These are phyloP conservation scores for Antheraea assamensis DNA, from an alignment of 2,888 invertebrate species.

Conservation along the genomic window DNA sequence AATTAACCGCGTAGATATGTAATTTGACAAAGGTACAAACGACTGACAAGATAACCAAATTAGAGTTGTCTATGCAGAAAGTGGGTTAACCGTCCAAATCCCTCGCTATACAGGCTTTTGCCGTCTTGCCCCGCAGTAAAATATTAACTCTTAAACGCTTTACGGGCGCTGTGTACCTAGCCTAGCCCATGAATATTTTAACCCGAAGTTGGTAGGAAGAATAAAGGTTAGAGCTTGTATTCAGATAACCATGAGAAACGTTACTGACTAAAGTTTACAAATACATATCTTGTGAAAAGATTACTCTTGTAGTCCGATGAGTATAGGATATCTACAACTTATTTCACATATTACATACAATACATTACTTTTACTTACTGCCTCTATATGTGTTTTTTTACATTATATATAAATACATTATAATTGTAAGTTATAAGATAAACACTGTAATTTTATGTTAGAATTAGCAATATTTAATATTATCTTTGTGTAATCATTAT, in stretches of 20 bases:
- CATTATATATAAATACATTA: too few species aligned
- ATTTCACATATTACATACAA: too few species aligned
- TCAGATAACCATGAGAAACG: slow-evolving; percentile 15
- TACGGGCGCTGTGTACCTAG: slow-evolving; percentile 30
- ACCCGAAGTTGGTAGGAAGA: slow-evolving; percentile 26
- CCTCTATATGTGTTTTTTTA: too few species aligned
- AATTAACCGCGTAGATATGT: slow-evolving; percentile 39
- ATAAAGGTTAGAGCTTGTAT: slow-evolving; percentile 25
- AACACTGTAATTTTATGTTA: too few species aligned
- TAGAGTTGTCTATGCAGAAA: slow-evolving; percentile 42
- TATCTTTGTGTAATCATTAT: too few species aligned
- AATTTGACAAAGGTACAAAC: slow-evolving; percentile 46
- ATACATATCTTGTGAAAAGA: background rate
- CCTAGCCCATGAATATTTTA: slow-evolving; percentile 37
- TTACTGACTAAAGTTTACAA: background rate
- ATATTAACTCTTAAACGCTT: slow-evolving; percentile 42
- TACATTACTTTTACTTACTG: too few species aligned
- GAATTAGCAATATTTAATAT: too few species aligned
- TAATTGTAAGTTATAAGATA: too few species aligned
- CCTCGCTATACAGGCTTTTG: slow-evolving; percentile 34
- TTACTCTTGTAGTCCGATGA: background rate
- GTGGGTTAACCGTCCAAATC: slow-evolving; percentile 42
- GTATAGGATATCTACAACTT: background rate
- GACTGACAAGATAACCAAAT: slow-evolving; percentile 42
- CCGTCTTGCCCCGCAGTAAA: slow-evolving; percentile 37